A percentile compares a stretch with the other conserved stretches of the same genome.
phyloP scores from a whole-genome alignment of 2,888 invertebrate species.

The Amphipoea oculea region DNA sequence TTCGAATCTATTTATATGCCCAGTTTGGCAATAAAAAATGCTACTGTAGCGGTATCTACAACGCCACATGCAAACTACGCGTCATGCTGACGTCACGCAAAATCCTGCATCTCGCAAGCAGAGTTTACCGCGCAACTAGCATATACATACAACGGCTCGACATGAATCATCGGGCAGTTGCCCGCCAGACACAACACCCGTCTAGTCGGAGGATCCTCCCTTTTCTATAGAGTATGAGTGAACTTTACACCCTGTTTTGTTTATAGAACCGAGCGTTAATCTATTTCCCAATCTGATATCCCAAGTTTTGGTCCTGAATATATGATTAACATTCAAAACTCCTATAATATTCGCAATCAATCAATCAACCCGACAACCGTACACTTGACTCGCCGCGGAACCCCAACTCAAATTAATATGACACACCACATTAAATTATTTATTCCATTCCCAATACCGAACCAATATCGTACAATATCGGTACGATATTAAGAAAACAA shows the following conservation, averaged over 20 bases:
- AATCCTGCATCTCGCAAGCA: too few species aligned
- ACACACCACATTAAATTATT: slow-evolving; percentile 63
- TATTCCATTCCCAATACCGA: slow-evolving; percentile 55
- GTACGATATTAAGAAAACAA: slow-evolving; percentile 67
- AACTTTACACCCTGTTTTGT: background rate
- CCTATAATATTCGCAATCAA: slow-evolving; percentile 47
- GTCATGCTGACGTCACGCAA: too few species aligned
- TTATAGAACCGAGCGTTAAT: background rate
- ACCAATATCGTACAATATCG: slow-evolving; percentile 62
- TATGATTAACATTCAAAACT: slow-evolving; percentile 38
- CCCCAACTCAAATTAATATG: slow-evolving; percentile 62
- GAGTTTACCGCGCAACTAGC: too few species aligned
- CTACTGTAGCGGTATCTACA: too few species aligned
- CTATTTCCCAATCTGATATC: background rate
- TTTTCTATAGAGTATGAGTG: too few species aligned
- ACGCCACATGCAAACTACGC: too few species aligned
- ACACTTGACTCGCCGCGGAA: slow-evolving; percentile 10
- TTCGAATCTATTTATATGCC: background rate
- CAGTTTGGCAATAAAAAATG: background rate
- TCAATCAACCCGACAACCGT: slow-evolving; percentile 45
- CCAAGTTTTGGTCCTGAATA: background rate
- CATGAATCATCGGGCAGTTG: too few species aligned
- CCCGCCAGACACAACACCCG: too few species aligned
- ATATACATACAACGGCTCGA: too few species aligned
- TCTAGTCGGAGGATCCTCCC: too few species aligned